Conservation (phyloP, 2,797 vertebrate species). For the Anguilla obscura region DNA sequence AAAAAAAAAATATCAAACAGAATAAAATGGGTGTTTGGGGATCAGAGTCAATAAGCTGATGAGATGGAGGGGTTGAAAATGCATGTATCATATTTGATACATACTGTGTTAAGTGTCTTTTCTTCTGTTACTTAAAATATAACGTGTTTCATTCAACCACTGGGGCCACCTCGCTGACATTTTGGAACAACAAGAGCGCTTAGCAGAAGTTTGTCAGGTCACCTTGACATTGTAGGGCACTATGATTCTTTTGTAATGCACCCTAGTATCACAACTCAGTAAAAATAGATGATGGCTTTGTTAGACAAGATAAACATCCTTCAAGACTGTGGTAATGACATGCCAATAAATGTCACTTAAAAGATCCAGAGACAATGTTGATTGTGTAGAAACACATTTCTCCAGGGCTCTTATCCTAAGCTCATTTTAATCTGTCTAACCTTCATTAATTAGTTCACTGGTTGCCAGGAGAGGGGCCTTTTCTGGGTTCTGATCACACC, state of each 20-base stretch:
- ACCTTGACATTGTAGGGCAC: slow-evolving; percentile 8
- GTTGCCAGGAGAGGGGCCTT: neutral
- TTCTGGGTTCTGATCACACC: neutral
- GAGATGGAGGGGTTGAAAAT: too few relatives aligned
- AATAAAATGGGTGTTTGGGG: too few relatives aligned
- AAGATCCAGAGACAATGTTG: neutral
- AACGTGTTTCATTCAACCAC: too few relatives aligned
- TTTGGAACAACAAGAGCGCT: slow-evolving; percentile 4
- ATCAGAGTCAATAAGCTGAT: too few relatives aligned
- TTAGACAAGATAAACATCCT: slow-evolving; percentile 4
- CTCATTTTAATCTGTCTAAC: neutral
- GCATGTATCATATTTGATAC: too few relatives aligned
- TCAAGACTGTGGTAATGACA: neutral
- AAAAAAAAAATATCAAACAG: too few relatives aligned
- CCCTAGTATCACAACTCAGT: neutral
- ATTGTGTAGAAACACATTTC: neutral
- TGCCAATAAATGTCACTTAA: neutral
- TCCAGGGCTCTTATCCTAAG: neutral
- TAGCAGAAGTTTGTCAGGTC: neutral
- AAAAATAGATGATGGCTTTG: neutral
- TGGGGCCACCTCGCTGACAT: too few relatives aligned
- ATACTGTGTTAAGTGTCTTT: too few relatives aligned
- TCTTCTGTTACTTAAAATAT: too few relatives aligned
- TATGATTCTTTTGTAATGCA: neutral
- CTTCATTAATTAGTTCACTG: neutral